Evolutionary conservation across 1,140 invertebrate species (phyloP), one percentile per base, ranked within the genome.

Genomic region (Cydia fagiglandana): DNA sequence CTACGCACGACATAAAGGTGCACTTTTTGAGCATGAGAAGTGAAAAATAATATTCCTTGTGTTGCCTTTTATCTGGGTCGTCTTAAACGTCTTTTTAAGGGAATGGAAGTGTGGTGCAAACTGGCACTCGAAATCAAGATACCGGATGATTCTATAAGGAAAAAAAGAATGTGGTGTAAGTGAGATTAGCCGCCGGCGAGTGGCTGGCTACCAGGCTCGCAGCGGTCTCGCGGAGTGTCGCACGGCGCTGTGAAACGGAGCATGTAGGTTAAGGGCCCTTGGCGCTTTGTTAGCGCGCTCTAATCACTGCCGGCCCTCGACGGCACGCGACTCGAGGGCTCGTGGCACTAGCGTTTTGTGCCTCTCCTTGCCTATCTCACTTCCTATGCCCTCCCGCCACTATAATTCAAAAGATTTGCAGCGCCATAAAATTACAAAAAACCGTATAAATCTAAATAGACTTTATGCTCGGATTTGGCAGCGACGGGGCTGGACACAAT

Each of bases 231-330:
- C 85, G 85, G 90, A 88, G 86, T 84, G 87, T 82, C 81, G 82
- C 78, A 81, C 82, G 84, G 77, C 82, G 85, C 82, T 88, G 86
- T 83, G 87, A 90, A 89, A 90, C 89, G 89, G 85, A 90, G 89
- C 88, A 92, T 92, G 84, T 92, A 89, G 89, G 90, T 92, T 92
- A 92, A 92, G 90, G 75, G 87, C 84, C 79, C 89, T 92, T 74
- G 41, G 83, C 83, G 86, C 89, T 91, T 91, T 91, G 90, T 92
- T 91, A 91, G 90, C 86, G 85, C 84, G 88, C 86, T 89, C 86
- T 92, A 89, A 91, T 91, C 88, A 91, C 88, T 89, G 86, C 83
- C 88, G 86, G 86, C 80, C 84, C 90, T 91, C 84, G 82, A 87
- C 84, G 85, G 79, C 86, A 86, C 85, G 85, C 86, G 84, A 87